phyloP scores from a whole-genome alignment of 2,113 vertebrate species.

The Oryzias curvinotus region DNA sequence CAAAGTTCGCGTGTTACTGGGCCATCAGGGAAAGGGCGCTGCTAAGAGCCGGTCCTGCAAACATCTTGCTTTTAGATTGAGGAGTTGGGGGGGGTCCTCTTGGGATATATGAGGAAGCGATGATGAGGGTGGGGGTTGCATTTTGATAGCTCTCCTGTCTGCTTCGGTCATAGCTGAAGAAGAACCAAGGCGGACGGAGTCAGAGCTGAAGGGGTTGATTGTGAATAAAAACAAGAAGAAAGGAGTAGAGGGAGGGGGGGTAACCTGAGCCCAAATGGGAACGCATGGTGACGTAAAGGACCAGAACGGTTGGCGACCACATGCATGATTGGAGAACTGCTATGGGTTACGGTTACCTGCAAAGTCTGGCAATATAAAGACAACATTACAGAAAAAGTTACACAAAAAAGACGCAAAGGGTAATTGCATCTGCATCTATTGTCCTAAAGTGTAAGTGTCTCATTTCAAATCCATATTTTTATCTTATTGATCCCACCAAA shows the following conservation, averaged over 20 bases:
- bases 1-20: conserved; percentile 27
- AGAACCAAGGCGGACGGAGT: conserved; percentile 10
- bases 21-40: conserved; percentile 24
- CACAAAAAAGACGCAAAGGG: neutral
- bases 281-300: conserved; percentile 66
- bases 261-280: conserved; percentile 57
- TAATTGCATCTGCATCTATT: no score
- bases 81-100: conserved; percentile 1
- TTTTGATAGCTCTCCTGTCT: neutral
- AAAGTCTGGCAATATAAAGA: conserved; percentile 2
- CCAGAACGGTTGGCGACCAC: conserved; percentile 73
- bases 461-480: no score
- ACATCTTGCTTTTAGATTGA: conserved; percentile 62
- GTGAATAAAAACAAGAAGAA: conserved; percentile 2
- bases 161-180: conserved; percentile 28
- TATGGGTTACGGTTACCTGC: conserved; percentile 57
- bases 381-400: neutral
- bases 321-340: conserved; percentile 69
- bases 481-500: neutral
- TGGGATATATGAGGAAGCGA: neutral
- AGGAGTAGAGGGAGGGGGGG: neutral
- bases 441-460: no score
- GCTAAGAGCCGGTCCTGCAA: conserved; percentile 47
- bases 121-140: conserved; percentile 1
- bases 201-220: neutral